Evolutionary conservation across 2,113 vertebrate species (phyloP).

Genomic region (Podiceps cristatus): DNA sequence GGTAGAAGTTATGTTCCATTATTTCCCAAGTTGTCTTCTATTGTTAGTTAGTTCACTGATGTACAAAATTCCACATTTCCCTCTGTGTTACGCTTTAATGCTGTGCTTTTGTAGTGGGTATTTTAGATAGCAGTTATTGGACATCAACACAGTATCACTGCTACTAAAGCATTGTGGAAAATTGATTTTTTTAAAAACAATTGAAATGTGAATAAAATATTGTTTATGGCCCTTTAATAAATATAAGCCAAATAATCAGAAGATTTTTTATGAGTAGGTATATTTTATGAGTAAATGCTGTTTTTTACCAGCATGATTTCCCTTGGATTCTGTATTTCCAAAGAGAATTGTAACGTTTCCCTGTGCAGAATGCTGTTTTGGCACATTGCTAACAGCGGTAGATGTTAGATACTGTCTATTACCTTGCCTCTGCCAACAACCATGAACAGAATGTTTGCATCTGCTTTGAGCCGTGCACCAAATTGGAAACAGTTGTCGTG

Average conservation of each 20-base stretch:
- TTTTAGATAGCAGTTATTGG: not conserved
- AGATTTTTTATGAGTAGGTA: not conserved
- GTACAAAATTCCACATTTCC: not conserved
- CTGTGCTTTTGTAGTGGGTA: not conserved
- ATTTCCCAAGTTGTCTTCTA: not conserved
- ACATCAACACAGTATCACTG: not conserved
- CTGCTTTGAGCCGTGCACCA: constrained; percentile 38
- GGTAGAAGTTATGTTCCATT: not conserved
- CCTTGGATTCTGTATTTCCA: not conserved
- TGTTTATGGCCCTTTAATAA: not conserved
- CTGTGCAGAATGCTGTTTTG: constrained; percentile 1
- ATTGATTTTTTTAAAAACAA: not conserved
- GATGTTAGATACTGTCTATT: constrained; percentile 37
- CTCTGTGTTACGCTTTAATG: not conserved
- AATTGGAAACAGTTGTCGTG: not conserved
- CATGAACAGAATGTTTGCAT: not conserved
- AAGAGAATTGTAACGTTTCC: not conserved
- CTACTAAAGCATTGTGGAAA: not conserved
- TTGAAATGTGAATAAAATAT: not conserved
- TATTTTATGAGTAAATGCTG: not conserved
- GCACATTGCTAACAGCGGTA: constrained; percentile 8
- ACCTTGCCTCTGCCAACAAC: constrained; percentile 6
- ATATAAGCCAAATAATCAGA: not conserved
- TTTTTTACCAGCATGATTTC: not conserved
- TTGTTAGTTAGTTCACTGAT: not conserved